A percentile compares a stretch with the other conserved stretches of the same genome.
Conservation (phyloP, 2,797 vertebrate species). For the Pseudochromis fuscus region DNA sequence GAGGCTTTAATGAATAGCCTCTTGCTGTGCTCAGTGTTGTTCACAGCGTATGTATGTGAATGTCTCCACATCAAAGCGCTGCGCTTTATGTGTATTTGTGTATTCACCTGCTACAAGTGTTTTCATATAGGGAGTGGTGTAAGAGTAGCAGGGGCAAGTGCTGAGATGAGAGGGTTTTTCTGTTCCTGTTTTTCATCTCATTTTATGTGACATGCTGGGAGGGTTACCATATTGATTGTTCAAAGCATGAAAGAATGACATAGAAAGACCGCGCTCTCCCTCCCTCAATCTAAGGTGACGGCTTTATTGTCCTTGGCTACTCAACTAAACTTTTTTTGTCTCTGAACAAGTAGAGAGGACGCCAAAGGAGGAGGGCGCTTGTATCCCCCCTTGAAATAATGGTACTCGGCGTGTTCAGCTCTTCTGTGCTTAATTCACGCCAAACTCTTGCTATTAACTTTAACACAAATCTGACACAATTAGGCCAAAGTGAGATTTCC, state of each 20-base stretch:
- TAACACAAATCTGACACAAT: slow-evolving; percentile 64
- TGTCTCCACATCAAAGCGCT: slow-evolving; percentile 71
- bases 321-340: slow-evolving; percentile 66
- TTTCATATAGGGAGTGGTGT: slow-evolving; percentile 76
- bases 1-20: slow-evolving; percentile 41
- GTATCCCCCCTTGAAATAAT: slow-evolving; percentile 37
- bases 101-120: slow-evolving; percentile 76
- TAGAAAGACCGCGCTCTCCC: slow-evolving; percentile 41
- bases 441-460: slow-evolving; percentile 30
- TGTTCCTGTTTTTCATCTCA: slow-evolving; percentile 70
- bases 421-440: slow-evolving; percentile 23
- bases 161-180: slow-evolving; percentile 61
- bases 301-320: slow-evolving; percentile 77
- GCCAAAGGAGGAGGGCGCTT: slow-evolving; percentile 28
- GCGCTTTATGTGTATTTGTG: slow-evolving; percentile 67
- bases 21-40: slow-evolving; percentile 51
- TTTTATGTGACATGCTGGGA: slow-evolving; percentile 56
- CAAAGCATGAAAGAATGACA: slow-evolving; percentile 56
- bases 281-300: slow-evolving; percentile 74
- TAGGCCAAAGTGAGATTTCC: slow-evolving; percentile 62
- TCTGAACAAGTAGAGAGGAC: slow-evolving; percentile 53
- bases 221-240: slow-evolving; percentile 58
- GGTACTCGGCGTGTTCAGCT: slow-evolving; percentile 7
- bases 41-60: slow-evolving; percentile 54
- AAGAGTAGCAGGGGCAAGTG: slow-evolving; percentile 24